Conservation (phyloP, 2,888 invertebrate species). For the Silvanus unidentatus region DNA sequence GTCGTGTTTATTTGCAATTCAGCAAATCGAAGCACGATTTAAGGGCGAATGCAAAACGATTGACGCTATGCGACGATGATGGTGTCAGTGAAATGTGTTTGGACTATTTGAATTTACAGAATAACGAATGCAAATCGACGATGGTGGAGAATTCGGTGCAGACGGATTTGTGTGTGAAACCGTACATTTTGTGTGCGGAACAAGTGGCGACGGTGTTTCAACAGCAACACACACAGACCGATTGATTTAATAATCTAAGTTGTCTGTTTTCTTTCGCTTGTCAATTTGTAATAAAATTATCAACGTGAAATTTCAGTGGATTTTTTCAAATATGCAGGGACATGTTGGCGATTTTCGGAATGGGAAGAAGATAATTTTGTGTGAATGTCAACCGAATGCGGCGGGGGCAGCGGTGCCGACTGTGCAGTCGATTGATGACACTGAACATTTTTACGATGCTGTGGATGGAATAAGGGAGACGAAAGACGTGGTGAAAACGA, state of each 20-base stretch:
- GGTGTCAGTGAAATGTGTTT: constrained; percentile 12
- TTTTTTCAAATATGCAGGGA: constrained; percentile 6
- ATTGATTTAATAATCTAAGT: constrained; percentile 8
- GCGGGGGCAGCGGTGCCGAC: constrained; percentile 30
- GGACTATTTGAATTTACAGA: not conserved
- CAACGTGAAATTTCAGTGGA: no score
- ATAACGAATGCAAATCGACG: no score
- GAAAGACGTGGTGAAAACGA: no score
- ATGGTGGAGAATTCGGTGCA: constrained; percentile 22
- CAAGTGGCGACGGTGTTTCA: constrained; percentile 25
- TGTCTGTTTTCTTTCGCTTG: no score
- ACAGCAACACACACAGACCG: constrained; percentile 13
- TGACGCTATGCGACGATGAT: constrained; percentile 14
- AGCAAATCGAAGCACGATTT: not conserved
- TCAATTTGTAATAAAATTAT: no score
- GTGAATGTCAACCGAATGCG: constrained; percentile 29
- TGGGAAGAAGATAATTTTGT: constrained; percentile 18
- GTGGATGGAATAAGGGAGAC: no score
- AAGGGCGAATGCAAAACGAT: constrained; percentile 10
- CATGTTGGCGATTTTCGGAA: constrained; percentile 22
- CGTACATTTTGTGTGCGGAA: constrained; percentile 26
- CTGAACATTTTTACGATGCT: no score
- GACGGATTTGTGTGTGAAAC: constrained; percentile 27
- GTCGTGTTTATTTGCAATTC: not conserved
- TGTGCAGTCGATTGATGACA: constrained; percentile 15